Conservation (phyloP, 2,797 vertebrate genomes). For the Naso thynnoides region DNA sequence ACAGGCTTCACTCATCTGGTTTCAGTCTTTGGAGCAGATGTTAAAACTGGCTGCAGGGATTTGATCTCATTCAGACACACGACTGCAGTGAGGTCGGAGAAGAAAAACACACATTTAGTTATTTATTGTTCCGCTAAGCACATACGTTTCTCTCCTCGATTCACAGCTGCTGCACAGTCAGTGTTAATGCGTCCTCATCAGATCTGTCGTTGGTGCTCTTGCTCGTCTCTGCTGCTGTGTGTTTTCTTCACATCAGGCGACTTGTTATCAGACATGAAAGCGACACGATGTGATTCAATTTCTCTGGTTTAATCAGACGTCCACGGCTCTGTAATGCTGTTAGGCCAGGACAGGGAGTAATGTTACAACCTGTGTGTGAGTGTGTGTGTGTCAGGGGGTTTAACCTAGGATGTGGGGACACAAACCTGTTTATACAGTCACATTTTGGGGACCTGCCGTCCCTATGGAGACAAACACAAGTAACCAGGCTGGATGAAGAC, state of each 20-base stretch:
- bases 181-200: background rate
- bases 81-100: no score
- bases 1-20: no score
- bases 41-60: no score
- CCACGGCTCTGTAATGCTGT: slow-evolving; percentile 56
- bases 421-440: no score
- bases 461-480: no score
- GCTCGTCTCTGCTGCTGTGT: slow-evolving; percentile 1
- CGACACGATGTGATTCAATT: slow-evolving; percentile 64
- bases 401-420: no score
- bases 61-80: no score
- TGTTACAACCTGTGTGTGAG: slow-evolving; percentile 21
- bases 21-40: no score
- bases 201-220: background rate
- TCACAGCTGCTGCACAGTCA: background rate
- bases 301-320: slow-evolving; percentile 57
- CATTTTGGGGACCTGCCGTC: no score
- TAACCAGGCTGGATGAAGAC: no score
- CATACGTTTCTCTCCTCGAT: background rate
- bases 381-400: no score
- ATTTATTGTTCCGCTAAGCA: background rate
- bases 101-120: background rate
- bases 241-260: slow-evolving; percentile 22
- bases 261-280: slow-evolving; percentile 57
- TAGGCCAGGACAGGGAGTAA: slow-evolving; percentile 44